phyloP scores from a whole-genome alignment of 2,113 vertebrate genomes.

The Pteruthius melanotis region DNA sequence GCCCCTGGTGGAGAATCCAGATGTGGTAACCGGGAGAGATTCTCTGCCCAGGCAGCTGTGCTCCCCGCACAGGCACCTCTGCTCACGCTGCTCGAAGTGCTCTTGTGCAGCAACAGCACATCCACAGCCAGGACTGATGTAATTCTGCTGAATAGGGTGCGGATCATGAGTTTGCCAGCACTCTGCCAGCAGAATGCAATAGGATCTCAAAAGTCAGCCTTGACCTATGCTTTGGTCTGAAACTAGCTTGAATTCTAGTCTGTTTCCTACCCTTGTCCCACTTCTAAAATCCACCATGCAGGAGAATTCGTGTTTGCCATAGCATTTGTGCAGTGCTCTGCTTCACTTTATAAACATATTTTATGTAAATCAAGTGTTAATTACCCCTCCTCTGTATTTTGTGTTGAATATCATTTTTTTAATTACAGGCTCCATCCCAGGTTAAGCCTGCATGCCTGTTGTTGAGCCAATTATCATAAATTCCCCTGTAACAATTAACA shows the following conservation, averaged over 20 bases:
- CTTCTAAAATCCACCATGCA: background rate
- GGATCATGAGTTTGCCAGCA: background rate
- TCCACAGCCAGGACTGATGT: accelerated
- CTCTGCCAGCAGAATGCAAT: background rate
- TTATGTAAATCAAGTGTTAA: slow-evolving; percentile 84
- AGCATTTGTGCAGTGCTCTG: background rate
- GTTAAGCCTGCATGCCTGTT: slow-evolving; percentile 80
- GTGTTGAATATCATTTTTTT: slow-evolving; percentile 82
- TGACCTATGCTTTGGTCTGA: background rate
- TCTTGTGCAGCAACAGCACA: background rate
- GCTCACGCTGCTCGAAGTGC: background rate
- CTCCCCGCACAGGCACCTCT: background rate
- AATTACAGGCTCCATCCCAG: slow-evolving; percentile 77
- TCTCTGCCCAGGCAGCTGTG: background rate
- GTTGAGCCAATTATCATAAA: slow-evolving; percentile 99
- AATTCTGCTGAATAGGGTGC: background rate
- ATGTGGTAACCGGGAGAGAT: background rate
- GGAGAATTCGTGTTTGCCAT: background rate
- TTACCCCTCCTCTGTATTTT: slow-evolving; percentile 74
- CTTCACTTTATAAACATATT: slow-evolving; percentile 54
- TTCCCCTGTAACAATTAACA: slow-evolving; percentile 97
- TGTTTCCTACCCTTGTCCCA: background rate
- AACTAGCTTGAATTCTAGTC: background rate
- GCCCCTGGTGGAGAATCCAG: background rate
- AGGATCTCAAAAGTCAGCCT: background rate